phyloP scores from a whole-genome alignment of 1,140 invertebrate genomes.

The Homalodisca vitripennis region DNA sequence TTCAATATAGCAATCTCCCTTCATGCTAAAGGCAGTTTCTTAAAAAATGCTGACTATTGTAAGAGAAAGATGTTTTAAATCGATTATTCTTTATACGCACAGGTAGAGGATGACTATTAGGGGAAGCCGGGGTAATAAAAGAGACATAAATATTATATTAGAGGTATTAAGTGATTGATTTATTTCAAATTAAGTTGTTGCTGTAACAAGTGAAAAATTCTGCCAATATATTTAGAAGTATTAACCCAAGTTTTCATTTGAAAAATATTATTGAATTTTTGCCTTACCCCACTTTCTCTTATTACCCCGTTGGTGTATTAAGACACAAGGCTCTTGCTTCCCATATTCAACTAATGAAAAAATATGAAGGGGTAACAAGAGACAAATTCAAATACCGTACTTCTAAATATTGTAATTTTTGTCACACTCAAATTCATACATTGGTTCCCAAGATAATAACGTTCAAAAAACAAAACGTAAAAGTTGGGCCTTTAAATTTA shows the following conservation, averaged over 20 bases:
- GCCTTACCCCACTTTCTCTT: no score
- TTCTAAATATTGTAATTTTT: neutral
- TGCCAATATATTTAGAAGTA: neutral
- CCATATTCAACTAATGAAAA: neutral
- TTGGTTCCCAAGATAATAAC: neutral
- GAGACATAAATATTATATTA: no score
- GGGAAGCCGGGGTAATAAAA: no score
- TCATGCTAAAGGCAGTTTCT: no score
- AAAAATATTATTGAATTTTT: no score
- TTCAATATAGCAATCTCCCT: no score
- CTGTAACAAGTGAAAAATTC: constrained; percentile 7
- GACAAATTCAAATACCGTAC: neutral
- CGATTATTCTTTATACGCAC: no score
- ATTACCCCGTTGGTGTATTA: no score
- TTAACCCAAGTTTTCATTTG: neutral
- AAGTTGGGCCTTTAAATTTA: neutral
- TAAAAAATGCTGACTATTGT: no score
- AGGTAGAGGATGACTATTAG: no score
- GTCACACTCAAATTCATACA: neutral
- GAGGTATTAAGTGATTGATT: neutral
- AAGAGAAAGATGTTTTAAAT: no score
- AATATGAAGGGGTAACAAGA: no score
- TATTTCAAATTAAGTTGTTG: neutral
- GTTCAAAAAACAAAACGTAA: neutral
- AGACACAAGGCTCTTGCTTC: neutral